Evolutionary conservation across 92 coral and sea anemone species (phyloP).

Genomic region (Galaxea fascicularis): DNA sequence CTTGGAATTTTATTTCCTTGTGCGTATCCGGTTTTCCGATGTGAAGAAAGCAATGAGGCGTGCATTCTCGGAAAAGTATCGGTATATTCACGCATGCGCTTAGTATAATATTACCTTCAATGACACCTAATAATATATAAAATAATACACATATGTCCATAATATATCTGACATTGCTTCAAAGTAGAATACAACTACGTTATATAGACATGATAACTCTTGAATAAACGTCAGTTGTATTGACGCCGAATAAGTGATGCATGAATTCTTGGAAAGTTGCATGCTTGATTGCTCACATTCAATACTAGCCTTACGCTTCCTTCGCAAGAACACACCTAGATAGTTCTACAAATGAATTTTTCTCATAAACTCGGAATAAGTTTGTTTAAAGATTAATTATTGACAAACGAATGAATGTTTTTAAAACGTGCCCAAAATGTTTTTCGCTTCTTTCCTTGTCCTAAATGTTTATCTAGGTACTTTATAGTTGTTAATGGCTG

Average conservation of each 20-base stretch:
- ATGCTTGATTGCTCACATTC: constrained; percentile 20
- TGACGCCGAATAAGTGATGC: constrained; percentile 3
- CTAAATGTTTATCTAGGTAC: too few species aligned
- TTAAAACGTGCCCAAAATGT: too few species aligned
- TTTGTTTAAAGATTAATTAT: too few species aligned
- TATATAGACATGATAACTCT: too few species aligned
- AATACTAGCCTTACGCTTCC: not conserved
- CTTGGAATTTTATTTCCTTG: not conserved
- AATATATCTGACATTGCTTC: too few species aligned
- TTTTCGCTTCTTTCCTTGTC: too few species aligned
- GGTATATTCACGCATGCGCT: constrained; percentile 23
- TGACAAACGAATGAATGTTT: too few species aligned
- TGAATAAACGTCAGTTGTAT: not conserved
- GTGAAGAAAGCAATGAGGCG: not conserved
- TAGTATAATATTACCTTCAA: not conserved
- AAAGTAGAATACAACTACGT: not conserved
- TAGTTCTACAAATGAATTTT: not conserved
- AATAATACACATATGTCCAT: too few species aligned
- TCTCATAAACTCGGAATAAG: not conserved
- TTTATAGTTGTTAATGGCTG: too few species aligned
- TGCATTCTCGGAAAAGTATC: constrained; percentile 36
- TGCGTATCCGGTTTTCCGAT: not conserved
- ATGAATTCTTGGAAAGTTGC: constrained; percentile 40
- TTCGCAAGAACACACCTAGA: not conserved
- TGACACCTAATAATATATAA: too few species aligned